These are phyloP conservation scores for Homarus americanus DNA, from an alignment of 1,140 invertebrate genomes.

Conservation along the genomic window DNA sequence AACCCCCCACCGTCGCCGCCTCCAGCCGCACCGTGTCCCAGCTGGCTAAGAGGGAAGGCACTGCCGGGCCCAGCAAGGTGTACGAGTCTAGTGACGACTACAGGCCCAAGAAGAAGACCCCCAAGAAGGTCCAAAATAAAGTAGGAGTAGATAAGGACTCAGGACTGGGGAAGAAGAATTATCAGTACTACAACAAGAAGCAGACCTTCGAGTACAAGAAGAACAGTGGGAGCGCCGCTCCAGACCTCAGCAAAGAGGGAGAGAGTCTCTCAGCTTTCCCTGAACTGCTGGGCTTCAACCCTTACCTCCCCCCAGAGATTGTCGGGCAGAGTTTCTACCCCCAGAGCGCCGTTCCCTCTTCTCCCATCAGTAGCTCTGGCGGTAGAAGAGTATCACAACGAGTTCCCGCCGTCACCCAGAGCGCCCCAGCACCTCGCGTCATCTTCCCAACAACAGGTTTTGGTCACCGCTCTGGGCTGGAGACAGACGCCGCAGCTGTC, in stretches of 20 bases:
- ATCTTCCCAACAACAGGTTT: no score
- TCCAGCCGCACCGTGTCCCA: no score
- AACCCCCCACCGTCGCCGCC: neutral
- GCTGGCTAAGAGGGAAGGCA: neutral
- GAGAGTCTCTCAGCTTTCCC: constrained; percentile 36
- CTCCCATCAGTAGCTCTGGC: no score
- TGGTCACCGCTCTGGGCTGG: no score
- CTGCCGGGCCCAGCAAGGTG: no score
- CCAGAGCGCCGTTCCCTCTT: no score
- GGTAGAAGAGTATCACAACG: no score
- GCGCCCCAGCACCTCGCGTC: neutral
- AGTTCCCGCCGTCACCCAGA: neutral
- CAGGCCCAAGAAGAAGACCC: neutral
- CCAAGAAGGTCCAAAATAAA: neutral
- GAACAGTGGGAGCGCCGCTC: neutral
- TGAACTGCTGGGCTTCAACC: constrained; percentile 52
- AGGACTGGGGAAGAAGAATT: neutral
- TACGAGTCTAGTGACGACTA: neutral
- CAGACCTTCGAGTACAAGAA: neutral
- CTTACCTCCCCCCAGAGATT: constrained; percentile 47
- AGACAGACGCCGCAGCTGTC: constrained; percentile 14
- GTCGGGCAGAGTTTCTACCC: neutral
- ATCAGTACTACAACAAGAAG: constrained; percentile 5
- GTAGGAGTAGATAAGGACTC: constrained; percentile 20
- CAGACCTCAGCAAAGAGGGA: neutral